Evolutionary conservation across 1,140 invertebrate species (phyloP).

Genomic region (Drosophila carrolli): DNA sequence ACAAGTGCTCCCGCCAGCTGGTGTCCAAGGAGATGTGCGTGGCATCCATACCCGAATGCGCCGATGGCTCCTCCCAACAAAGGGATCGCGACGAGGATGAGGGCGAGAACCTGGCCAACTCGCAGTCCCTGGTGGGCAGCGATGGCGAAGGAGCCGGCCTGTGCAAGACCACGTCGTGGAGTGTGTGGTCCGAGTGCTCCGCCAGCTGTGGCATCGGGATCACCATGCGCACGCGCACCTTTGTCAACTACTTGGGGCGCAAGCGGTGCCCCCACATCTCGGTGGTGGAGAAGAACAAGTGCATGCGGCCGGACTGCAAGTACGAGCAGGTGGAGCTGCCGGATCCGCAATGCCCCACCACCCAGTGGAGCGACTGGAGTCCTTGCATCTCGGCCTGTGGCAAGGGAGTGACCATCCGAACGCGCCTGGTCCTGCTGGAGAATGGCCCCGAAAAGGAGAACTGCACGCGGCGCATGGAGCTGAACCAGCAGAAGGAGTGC

Average conservation of each 20-base stretch:
- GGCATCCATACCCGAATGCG: conserved; percentile 89
- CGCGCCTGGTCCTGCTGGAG: conserved; percentile 88
- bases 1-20: conserved; percentile 92
- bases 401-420: conserved; percentile 89
- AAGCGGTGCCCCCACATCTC: conserved; percentile 91
- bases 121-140: conserved; percentile 64
- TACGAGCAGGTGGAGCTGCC: conserved; percentile 85
- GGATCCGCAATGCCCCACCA: conserved; percentile 88
- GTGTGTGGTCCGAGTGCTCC: conserved; percentile 92
- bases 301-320: conserved; percentile 88
- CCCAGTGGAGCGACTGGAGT: conserved; percentile 90
- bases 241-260: conserved; percentile 89
- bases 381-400: conserved; percentile 90
- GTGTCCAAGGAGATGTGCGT: conserved; percentile 95
- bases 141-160: conserved; percentile 85
- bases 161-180: conserved; percentile 92
- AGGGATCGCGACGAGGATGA: conserved; percentile 81
- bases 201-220: conserved; percentile 92
- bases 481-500: conserved; percentile 89
- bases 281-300: conserved; percentile 90
- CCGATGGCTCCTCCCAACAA: conserved; percentile 40
- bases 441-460: conserved; percentile 86
- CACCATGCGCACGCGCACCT: conserved; percentile 89
- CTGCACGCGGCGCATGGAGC: conserved; percentile 87
- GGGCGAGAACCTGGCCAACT: conserved; percentile 80